Percentiles rank a stretch among this genome's conserved stretches.
phyloP scores from a whole-genome alignment of 2,113 vertebrate genomes.

The Buteo buteo region DNA sequence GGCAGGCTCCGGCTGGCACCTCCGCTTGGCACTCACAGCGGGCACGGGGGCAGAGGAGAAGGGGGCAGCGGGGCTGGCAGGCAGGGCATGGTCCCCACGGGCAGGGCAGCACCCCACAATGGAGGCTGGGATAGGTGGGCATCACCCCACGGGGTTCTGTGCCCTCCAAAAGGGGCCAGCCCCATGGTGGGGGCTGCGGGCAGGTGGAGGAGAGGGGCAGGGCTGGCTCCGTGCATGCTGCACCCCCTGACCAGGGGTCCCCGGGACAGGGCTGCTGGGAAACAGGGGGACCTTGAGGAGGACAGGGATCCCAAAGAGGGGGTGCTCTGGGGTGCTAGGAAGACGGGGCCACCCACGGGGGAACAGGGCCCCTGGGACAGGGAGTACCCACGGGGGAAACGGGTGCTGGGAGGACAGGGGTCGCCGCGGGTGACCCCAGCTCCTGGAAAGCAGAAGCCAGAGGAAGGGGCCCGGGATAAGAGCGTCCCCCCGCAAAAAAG shows the following conservation, averaged over 20 bases:
- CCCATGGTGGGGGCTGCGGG: neutral
- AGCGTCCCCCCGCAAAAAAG: neutral
- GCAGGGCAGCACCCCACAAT: rapidly evolving
- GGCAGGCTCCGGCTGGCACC: neutral
- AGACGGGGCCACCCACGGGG: neutral
- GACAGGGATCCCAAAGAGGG: neutral
- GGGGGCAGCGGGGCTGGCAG: neutral
- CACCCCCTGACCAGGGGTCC: neutral
- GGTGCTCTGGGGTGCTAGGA: neutral
- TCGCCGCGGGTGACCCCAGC: rapidly evolving
- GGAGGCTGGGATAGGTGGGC: neutral
- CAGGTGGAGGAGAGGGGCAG: neutral
- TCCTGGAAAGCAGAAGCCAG: neutral
- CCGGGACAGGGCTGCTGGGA: neutral
- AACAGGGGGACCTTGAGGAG: rapidly evolving
- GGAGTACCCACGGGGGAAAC: rapidly evolving
- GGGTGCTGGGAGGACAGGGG: too few species aligned
- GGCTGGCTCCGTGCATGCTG: neutral
- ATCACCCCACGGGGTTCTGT: neutral
- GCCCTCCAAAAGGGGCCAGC: neutral
- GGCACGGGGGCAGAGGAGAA: neutral
- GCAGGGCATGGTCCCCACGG: neutral
- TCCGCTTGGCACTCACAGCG: rapidly evolving
- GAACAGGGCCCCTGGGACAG: neutral
- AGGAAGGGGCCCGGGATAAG: neutral